Evolutionary conservation across 2,113 vertebrate genomes (phyloP), one percentile per base, ranked within the genome.

Genomic region (Cebus imitator): DNA sequence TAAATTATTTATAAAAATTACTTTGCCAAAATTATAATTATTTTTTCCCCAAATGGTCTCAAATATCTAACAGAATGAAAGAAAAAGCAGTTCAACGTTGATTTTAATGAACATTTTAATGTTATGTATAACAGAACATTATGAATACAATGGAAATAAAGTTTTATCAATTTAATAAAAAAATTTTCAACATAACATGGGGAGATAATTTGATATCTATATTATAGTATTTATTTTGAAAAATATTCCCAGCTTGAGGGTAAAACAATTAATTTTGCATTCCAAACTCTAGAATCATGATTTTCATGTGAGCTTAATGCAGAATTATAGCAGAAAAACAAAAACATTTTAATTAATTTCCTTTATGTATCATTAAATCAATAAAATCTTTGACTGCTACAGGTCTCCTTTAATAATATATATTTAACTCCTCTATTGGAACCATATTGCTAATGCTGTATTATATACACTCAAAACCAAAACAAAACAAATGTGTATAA

Each of bases 51-150:
- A 98, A 98, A 98, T 88, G 98, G 98, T 98, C 96, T 98, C 97
- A 98, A 99, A 99, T 79, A 97, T 99, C 98, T 98, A 98, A 98
- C 90, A 98, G 98, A 98, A 99, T 98, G 98, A 99, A 99, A 98
- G 97, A 98, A 98, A 98, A 99, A 98, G 97, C 98, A 97, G 97
- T 98, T 98, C 98, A 98, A 98, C 98, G 97, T 94, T 98, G 98
- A 99, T 99, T 99, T 99, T 99, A 99, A 99, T 99, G 99, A 99
- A 99, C 99, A 98, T 98, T 99, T 99, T 99, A 99, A 99, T 99
- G 99, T 99, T 98, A 99, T 99, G 99, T 99, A 99, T 99, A 99
- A 99, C 99, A 99, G 99, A 99, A 99, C 99, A 99, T 99, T 98
- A 99, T 98, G 98, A 99, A 98, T 99, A 99, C 99, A 99, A 99